These are phyloP conservation scores for Paedocypris sp. DNA, from an alignment of 2,113 vertebrate species.

Conservation along the genomic window DNA sequence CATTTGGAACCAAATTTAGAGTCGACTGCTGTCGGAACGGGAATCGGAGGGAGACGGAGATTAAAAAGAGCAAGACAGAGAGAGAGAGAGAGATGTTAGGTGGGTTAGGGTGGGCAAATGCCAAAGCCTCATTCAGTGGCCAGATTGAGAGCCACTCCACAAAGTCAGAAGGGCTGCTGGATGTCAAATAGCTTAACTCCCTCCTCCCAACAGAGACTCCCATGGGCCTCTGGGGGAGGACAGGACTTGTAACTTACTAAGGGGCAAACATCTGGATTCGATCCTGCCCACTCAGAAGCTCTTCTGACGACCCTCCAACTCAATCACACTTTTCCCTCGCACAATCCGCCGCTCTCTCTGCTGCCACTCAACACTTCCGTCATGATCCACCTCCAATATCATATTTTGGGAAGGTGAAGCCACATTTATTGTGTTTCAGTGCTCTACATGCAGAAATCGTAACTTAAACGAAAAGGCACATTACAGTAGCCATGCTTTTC, in stretches of 20 bases:
- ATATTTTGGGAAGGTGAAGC: too few species aligned
- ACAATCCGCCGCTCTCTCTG: neutral
- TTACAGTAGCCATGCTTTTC: conserved; percentile 19
- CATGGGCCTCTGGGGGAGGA: neutral
- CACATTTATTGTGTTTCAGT: too few species aligned
- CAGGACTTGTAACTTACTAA: conserved; percentile 30
- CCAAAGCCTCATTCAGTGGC: neutral
- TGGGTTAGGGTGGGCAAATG: too few species aligned
- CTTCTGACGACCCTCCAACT: conserved; percentile 28
- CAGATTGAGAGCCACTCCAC: neutral
- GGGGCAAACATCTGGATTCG: conserved; percentile 42
- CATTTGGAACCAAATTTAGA: conserved; percentile 51
- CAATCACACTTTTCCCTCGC: neutral
- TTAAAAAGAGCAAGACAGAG: neutral
- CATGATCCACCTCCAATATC: neutral
- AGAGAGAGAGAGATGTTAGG: neutral
- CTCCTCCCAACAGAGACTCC: neutral
- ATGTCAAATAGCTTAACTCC: conserved; percentile 18
- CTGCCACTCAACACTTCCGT: neutral
- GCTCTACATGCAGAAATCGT: too few species aligned
- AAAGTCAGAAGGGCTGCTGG: neutral
- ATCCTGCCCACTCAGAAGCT: conserved; percentile 29
- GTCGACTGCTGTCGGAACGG: conserved; percentile 22
- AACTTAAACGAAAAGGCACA: neutral
- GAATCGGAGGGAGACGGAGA: neutral